A percentile compares a stretch with the other conserved stretches of the same genome.
These are phyloP conservation scores for Labrus mixtus DNA, from an alignment of 2,113 vertebrate genomes.

Conservation along the genomic window DNA sequence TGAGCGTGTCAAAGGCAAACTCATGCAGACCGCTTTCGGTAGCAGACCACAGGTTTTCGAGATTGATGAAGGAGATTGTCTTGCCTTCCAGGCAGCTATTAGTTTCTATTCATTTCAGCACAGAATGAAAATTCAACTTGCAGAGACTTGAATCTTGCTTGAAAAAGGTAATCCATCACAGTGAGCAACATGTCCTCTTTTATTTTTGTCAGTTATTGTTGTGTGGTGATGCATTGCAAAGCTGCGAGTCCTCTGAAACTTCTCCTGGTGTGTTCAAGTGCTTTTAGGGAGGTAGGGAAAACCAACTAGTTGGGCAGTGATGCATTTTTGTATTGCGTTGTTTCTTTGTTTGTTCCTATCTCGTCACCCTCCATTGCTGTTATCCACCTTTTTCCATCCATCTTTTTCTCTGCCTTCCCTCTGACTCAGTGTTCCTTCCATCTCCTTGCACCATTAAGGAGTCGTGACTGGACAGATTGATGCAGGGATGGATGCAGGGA, in stretches of 20 bases:
- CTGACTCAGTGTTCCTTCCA: constrained; percentile 5
- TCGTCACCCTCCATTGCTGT: not conserved
- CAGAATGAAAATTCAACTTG: constrained; percentile 42
- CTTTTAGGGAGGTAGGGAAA: constrained; percentile 8
- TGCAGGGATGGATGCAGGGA: not conserved
- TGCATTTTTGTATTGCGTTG: not conserved
- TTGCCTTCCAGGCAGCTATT: constrained; percentile 33
- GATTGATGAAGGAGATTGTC: constrained; percentile 34
- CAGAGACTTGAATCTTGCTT: constrained; percentile 5
- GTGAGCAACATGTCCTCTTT: not conserved
- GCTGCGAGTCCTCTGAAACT: not conserved
- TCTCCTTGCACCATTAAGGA: constrained; percentile 40
- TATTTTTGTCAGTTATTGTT: constrained; percentile 27
- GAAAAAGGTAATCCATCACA: constrained; percentile 51
- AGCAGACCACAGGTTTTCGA: not conserved
- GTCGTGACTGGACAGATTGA: constrained; percentile 67
- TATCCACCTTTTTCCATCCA: too few relatives aligned
- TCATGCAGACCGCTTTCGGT: not conserved
- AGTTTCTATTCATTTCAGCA: constrained; percentile 45
- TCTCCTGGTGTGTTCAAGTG: constrained; percentile 17
- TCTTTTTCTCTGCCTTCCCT: not conserved
- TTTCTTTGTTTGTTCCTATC: not conserved
- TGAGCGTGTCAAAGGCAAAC: not conserved
- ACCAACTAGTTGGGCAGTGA: not conserved
- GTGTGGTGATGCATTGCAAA: constrained; percentile 2